Evolutionary conservation across 1,140 invertebrate species (phyloP).

Genomic region (Trachelipus rathkii): DNA sequence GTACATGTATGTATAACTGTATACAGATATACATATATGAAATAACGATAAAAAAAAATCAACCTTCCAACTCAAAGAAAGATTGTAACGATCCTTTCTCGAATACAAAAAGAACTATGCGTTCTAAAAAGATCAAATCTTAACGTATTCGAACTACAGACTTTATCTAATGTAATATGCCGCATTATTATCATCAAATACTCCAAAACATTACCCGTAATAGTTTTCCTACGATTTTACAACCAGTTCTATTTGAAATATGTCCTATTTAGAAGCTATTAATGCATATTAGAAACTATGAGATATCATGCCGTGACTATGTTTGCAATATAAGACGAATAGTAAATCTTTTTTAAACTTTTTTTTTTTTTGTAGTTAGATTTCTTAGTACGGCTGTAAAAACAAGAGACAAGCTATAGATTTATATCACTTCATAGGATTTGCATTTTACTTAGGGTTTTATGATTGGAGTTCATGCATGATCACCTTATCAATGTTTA

Average conservation of each 20-base stretch:
- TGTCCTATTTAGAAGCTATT: slow-evolving; percentile 5
- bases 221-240: slow-evolving; percentile 3
- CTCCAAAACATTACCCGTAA: neutral
- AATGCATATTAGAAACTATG: neutral
- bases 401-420: neutral
- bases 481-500: neutral
- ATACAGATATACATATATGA: too few relatives aligned
- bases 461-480: neutral
- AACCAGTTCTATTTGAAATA: neutral
- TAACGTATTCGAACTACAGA: neutral
- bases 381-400: neutral
- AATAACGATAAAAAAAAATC: too few relatives aligned
- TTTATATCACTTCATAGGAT: neutral
- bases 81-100: too few relatives aligned
- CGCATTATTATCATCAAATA: neutral
- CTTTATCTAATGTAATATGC: slow-evolving; percentile 6
- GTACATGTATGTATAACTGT: too few relatives aligned
- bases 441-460: neutral
- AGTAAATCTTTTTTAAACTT: slow-evolving; percentile 1
- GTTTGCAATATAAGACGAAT: neutral
- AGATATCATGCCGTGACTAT: neutral
- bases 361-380: neutral
- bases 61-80: too few relatives aligned
- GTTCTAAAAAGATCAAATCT: neutral
- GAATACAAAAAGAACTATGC: neutral